Percentiles rank a stretch among this genome's conserved stretches.
phyloP scores from a whole-genome alignment of 2,113 vertebrate genomes.

The Albula glossodonta region DNA sequence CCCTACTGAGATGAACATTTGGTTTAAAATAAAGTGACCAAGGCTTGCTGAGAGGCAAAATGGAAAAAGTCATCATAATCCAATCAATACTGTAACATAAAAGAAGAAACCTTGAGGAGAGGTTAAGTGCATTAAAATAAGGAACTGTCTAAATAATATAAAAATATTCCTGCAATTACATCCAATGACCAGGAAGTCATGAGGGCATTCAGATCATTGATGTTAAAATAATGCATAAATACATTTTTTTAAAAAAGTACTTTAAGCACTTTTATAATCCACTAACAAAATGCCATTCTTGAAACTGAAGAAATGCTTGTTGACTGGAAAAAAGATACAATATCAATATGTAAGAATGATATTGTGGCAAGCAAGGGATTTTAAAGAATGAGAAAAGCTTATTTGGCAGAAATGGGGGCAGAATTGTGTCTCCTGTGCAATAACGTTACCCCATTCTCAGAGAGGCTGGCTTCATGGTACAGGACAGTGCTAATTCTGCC shows the following conservation, averaged over 20 bases:
- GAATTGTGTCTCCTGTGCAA: too few relatives aligned
- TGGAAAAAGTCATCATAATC: too few relatives aligned
- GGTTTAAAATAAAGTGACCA: too few relatives aligned
- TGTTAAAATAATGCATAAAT: too few relatives aligned
- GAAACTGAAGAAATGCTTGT: background rate
- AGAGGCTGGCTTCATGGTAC: too few relatives aligned
- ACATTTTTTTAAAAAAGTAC: too few relatives aligned
- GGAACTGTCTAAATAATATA: background rate
- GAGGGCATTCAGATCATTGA: background rate
- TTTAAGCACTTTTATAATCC: background rate
- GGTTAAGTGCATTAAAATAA: background rate
- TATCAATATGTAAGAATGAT: background rate
- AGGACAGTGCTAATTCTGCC: too few relatives aligned
- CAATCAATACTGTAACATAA: background rate
- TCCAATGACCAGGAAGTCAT: background rate
- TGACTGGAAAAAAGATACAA: background rate
- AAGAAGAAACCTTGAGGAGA: background rate
- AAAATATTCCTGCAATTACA: background rate
- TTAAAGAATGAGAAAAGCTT: too few relatives aligned
- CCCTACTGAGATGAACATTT: too few relatives aligned
- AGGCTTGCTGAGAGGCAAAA: too few relatives aligned
- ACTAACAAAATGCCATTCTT: background rate
- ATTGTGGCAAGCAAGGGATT: background rate
- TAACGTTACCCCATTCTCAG: too few relatives aligned
- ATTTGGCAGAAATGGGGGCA: too few relatives aligned